These are phyloP conservation scores for Scaptomyza graminum DNA, from an alignment of 1,140 invertebrate species.

Conservation along the genomic window DNA sequence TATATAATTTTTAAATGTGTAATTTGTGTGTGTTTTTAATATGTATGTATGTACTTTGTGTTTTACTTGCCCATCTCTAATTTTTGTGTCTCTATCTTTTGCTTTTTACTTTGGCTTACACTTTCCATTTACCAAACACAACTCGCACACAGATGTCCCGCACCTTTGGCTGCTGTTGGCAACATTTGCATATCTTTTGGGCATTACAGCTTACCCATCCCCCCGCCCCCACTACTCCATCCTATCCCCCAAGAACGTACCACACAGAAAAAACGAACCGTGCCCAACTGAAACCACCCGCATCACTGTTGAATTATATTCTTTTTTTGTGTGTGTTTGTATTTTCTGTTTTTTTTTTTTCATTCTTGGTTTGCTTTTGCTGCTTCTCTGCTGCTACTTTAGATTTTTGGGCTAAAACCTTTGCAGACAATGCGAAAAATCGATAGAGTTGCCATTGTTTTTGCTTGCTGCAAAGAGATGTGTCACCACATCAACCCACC, in stretches of 20 bases:
- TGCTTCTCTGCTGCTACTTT: constrained; percentile 70
- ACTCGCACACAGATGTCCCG: constrained; percentile 46
- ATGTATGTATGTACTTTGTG: background rate
- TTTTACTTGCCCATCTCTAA: constrained; percentile 15
- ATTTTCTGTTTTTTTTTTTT: constrained; percentile 32
- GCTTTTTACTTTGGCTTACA: constrained; percentile 51
- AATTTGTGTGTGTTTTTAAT: too few relatives aligned
- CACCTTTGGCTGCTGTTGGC: constrained; percentile 43
- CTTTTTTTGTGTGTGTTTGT: constrained; percentile 26
- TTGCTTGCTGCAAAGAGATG: constrained; percentile 50
- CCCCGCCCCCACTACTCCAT: constrained; percentile 6
- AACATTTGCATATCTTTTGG: constrained; percentile 78
- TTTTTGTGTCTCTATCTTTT: constrained; percentile 48
- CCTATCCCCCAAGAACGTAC: background rate
- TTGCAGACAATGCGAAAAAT: constrained; percentile 77
- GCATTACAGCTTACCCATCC: constrained; percentile 29
- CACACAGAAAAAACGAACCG: constrained; percentile 9
- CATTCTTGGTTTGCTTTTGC: constrained; percentile 37
- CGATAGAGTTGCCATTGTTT: constrained; percentile 77
- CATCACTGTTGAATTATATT: constrained; percentile 42
- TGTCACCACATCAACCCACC: constrained; percentile 50
- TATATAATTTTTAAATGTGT: background rate
- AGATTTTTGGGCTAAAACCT: constrained; percentile 70
- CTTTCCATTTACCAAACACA: constrained; percentile 72
- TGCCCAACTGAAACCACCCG: constrained; percentile 41